These are phyloP conservation scores for Macroramphosus scolopax DNA, from an alignment of 2,797 vertebrate species.

Conservation along the genomic window DNA sequence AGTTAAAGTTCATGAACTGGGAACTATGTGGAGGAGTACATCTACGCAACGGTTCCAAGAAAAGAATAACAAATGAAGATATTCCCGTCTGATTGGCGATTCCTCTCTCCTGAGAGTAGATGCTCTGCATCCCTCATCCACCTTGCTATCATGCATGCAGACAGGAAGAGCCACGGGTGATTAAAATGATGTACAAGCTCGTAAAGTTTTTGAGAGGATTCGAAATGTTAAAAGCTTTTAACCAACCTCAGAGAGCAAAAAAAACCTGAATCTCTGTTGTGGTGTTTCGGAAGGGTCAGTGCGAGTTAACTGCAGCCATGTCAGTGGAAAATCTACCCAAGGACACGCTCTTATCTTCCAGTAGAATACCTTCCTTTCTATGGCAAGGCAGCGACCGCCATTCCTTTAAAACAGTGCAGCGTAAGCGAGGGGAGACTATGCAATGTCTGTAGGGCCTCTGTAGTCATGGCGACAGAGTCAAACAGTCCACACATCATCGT, in stretches of 20 bases:
- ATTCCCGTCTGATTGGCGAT: conserved; percentile 25
- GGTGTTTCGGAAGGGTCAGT: conserved; percentile 24
- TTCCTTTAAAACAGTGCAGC: no score
- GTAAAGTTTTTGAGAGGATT: conserved; percentile 56
- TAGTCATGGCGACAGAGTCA: no score
- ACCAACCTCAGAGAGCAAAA: conserved; percentile 37
- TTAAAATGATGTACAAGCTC: conserved; percentile 68
- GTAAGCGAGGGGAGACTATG: no score
- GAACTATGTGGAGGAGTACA: conserved; percentile 50
- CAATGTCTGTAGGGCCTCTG: no score
- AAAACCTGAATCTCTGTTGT: conserved; percentile 32
- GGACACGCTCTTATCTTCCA: conserved; percentile 35
- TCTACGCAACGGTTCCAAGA: conserved; percentile 37
- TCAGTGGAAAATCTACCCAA: conserved; percentile 35
- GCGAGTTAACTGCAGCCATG: conserved; percentile 25
- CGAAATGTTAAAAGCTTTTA: conserved; percentile 55
- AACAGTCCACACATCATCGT: no score
- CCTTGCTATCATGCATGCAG: conserved; percentile 32
- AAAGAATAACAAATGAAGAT: conserved; percentile 41
- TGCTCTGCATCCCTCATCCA: conserved; percentile 28
- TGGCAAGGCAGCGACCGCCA: no score
- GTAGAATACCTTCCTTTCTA: conserved; percentile 46
- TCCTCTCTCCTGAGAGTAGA: conserved; percentile 19
- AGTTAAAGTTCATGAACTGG: conserved; percentile 39
- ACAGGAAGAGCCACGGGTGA: conserved; percentile 32